Conservation (phyloP, 2,888 invertebrate species). For the Formica aserva region DNA sequence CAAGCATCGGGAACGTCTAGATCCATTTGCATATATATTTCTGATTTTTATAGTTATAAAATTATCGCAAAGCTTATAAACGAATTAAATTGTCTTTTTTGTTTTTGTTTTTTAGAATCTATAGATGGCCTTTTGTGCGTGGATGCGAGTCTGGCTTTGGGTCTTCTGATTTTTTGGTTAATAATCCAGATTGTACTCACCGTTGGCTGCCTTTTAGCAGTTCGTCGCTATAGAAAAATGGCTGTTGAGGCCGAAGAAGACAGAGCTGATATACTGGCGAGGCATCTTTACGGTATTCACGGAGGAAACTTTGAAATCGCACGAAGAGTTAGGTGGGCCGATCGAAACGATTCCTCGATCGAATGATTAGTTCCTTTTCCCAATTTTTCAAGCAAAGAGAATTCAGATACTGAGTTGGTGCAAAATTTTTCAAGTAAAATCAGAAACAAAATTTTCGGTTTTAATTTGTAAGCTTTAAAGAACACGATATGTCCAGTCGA, state of each 20-base stretch:
- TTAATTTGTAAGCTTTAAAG: background rate
- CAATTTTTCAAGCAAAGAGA: background rate
- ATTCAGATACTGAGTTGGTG: background rate
- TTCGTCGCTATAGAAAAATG: slow-evolving; percentile 86
- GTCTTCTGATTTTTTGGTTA: slow-evolving; percentile 89
- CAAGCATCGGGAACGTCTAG: slow-evolving; percentile 12
- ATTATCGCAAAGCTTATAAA: background rate
- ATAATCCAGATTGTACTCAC: slow-evolving; percentile 88
- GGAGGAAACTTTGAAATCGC: slow-evolving; percentile 83
- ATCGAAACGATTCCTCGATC: slow-evolving; percentile 77
- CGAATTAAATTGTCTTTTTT: background rate
- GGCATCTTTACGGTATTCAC: slow-evolving; percentile 83
- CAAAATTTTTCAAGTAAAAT: background rate
- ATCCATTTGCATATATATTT: background rate
- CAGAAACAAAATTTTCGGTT: background rate
- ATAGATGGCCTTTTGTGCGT: slow-evolving; percentile 87
- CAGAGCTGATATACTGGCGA: slow-evolving; percentile 80
- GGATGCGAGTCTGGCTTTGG: slow-evolving; percentile 89
- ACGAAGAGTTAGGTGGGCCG: slow-evolving; percentile 83
- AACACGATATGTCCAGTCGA: background rate
- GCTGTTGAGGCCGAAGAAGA: slow-evolving; percentile 82
- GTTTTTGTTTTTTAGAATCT: slow-evolving; percentile 60
- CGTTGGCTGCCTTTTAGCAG: slow-evolving; percentile 87
- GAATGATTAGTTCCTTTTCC: slow-evolving; percentile 55
- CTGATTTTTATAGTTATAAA: background rate